Base-by-base conservation (phyloP, 2,113 vertebrate species). In the Mirza zaza region DNA sequence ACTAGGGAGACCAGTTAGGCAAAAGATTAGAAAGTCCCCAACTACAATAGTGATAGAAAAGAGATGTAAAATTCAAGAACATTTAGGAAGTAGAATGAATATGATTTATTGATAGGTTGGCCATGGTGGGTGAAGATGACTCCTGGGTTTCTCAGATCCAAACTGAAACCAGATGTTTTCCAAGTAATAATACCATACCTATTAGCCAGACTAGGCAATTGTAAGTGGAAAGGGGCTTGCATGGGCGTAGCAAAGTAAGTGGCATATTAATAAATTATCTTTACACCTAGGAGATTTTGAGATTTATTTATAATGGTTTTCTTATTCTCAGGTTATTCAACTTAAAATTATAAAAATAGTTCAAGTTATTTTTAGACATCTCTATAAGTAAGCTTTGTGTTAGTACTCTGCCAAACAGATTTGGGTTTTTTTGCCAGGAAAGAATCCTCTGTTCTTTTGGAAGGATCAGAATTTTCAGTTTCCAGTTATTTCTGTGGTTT, bases 361-460 rank as follows among this genome's bases (percentile, higher is more conserved):
- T 39, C 70, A 63, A 29, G n/a, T 93, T 93, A 92, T 82, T 93
- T 96, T 91, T 67, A 92, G 57, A 52, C 1, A 63, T 52, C 79
- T 81, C 36, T 76, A 0, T 90, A 93, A 68, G 39, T 82, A 65
- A 85, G 15, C 14, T 81, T 96, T 17, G 52, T 36, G 11, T 92
- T 57, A 87, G 32, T 77, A 36, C 39, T 83, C 34, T 36, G 25
- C 48, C 48, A 92, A 50, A 65, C 32, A 95, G 9, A 96, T 88
- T 94, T 91, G 52, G 23, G 34, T 32, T 2, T 50, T 29, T 84
- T 86, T 82, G 63, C 63, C 25, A 63, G 6, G 25, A 90, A 82
- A 92, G 23, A 70, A 13, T 79, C 32, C 45, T 76, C 18, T 95
- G 48, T 63, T 55, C 57, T 92, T 96, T 87, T 59, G 27, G 45